A percentile compares a stretch with the other conserved stretches of the same genome.
Conservation (phyloP, 2,888 invertebrate species). For the Ectemnius continuus region DNA sequence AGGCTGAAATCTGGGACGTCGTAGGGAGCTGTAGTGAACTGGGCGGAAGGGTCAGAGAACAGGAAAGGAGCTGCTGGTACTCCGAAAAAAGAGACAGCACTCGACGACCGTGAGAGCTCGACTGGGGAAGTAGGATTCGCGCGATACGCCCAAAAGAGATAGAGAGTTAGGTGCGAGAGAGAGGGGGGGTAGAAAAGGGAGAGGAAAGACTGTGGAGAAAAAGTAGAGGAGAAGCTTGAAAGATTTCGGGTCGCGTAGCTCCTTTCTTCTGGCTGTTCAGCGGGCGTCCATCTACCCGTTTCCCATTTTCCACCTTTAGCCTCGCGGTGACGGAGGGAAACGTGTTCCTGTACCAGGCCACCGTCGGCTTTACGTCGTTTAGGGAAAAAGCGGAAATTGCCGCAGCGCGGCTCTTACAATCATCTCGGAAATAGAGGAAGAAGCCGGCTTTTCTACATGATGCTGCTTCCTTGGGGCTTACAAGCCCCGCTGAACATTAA, state of each 20-base stretch:
- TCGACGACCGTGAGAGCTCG: slow-evolving; percentile 8
- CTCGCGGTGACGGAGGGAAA: slow-evolving; percentile 11
- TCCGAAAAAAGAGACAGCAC: slow-evolving; percentile 1
- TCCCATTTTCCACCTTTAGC: slow-evolving; percentile 37
- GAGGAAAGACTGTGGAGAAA: slow-evolving; percentile 35
- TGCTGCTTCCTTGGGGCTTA: too few relatives aligned
- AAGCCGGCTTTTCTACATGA: too few relatives aligned
- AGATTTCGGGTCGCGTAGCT: slow-evolving; percentile 55
- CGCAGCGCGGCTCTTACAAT: slow-evolving; percentile 20
- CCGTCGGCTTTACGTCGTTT: slow-evolving; percentile 23
- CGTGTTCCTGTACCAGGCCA: too few relatives aligned
- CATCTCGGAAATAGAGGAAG: slow-evolving; percentile 12
- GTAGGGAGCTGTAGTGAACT: slow-evolving; percentile 20
- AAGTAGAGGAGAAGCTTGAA: slow-evolving; percentile 47
- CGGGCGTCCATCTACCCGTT: slow-evolving; percentile 15
- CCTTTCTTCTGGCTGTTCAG: slow-evolving; percentile 38
- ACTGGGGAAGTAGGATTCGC: slow-evolving; percentile 15
- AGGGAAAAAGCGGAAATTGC: slow-evolving; percentile 13
- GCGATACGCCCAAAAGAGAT: slow-evolving; percentile 25
- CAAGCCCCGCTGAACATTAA: too few relatives aligned
- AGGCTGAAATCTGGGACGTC: slow-evolving; percentile 54
- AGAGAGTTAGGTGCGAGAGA: slow-evolving; percentile 10
- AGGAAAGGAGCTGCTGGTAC: neutral
- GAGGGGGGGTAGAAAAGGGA: slow-evolving; percentile 16
- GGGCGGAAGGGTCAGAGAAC: slow-evolving; percentile 12